These are phyloP conservation scores for Protosalanx chinensis DNA, from an alignment of 2,797 vertebrate genomes.

Conservation along the genomic window DNA sequence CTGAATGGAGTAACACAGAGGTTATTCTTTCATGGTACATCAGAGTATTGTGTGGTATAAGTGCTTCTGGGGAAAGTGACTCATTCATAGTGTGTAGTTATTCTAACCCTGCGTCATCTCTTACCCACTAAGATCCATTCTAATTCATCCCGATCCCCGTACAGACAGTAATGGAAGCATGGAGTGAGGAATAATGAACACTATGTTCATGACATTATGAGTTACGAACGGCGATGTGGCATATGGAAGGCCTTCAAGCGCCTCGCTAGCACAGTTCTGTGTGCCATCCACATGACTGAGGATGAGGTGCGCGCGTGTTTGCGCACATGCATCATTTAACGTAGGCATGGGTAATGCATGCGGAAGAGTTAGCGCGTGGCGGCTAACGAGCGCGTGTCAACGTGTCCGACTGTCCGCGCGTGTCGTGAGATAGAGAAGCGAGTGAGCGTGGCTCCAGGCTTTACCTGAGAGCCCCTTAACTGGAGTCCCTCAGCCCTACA, in stretches of 20 bases:
- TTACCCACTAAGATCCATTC: slow-evolving; percentile 46
- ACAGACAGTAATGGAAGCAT: slow-evolving; percentile 40
- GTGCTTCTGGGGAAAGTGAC: slow-evolving; percentile 29
- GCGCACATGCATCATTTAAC: background rate
- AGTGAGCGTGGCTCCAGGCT: slow-evolving; percentile 46
- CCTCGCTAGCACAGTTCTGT: background rate
- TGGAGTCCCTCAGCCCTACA: slow-evolving; percentile 57
- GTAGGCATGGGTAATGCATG: background rate
- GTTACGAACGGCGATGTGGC: background rate
- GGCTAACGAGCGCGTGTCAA: slow-evolving; percentile 15
- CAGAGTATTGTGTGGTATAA: background rate
- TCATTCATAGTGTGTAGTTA: slow-evolving; percentile 47
- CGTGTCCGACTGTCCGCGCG: slow-evolving; percentile 33
- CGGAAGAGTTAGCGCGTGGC: slow-evolving; percentile 9
- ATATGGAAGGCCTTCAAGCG: too few relatives aligned
- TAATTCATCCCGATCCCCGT: slow-evolving; percentile 48
- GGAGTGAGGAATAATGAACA: slow-evolving; percentile 25
- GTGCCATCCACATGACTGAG: background rate
- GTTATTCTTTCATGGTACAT: too few relatives aligned
- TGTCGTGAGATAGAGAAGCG: slow-evolving; percentile 56
- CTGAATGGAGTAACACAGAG: too few relatives aligned
- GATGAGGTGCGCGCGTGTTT: background rate
- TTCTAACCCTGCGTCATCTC: slow-evolving; percentile 54
- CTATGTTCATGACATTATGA: slow-evolving; percentile 1
- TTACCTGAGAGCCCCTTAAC: slow-evolving; percentile 65